These are phyloP conservation scores for Rhabdomys pumilio DNA, from an alignment of 2,797 vertebrate species.

Conservation along the genomic window DNA sequence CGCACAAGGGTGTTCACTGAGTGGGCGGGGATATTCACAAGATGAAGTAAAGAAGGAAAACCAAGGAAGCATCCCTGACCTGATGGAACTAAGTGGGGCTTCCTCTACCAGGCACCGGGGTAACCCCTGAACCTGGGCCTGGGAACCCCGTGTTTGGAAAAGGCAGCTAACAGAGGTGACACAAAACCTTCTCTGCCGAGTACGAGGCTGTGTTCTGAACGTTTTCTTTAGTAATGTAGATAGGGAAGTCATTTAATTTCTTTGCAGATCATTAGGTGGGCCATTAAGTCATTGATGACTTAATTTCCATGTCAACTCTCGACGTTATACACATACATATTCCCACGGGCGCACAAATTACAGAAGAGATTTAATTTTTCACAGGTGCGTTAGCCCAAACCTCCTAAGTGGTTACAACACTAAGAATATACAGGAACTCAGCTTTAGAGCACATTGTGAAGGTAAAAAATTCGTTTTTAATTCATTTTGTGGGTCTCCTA, in stretches of 20 bases:
- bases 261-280: conserved; percentile 57
- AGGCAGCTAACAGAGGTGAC: neutral
- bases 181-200: conserved; percentile 13
- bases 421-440: conserved; percentile 60
- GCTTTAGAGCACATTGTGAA: conserved; percentile 68
- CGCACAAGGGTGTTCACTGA: neutral
- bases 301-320: conserved; percentile 72
- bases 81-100: too few relatives aligned
- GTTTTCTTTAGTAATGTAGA: conserved; percentile 54
- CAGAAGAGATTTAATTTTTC: conserved; percentile 78
- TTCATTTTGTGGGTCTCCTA: conserved; percentile 82
- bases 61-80: neutral
- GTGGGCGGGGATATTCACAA: neutral
- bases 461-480: conserved; percentile 80
- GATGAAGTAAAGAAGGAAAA: neutral
- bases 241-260: conserved; percentile 65
- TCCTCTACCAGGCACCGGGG: rapidly evolving
- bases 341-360: conserved; percentile 40
- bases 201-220: neutral
- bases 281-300: conserved; percentile 68
- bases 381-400: conserved; percentile 71
- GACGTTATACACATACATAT: neutral
- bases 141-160: neutral
- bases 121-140: neutral
- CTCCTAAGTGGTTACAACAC: conserved; percentile 76